Evolutionary conservation across 2,888 invertebrate genomes (phyloP), one percentile per base, ranked within the genome.

Genomic region (Thymelicus sylvestris): DNA sequence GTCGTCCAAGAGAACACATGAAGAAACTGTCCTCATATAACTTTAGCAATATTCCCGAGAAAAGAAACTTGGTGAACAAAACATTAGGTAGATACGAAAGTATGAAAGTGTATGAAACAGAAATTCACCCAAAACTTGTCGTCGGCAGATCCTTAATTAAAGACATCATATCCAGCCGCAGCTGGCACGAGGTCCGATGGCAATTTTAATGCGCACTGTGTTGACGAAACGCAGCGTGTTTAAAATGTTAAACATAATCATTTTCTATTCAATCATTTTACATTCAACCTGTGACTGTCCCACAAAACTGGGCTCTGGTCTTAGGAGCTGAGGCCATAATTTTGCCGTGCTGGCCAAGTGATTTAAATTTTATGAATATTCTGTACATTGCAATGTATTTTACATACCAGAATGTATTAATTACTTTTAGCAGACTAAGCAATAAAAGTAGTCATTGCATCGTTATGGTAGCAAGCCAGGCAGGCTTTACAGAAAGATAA

Each of bases 131-230:
- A 63, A 69, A 72, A 72, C 63, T 68, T 67, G 68, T 65, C 73
- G 74, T 71, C 67, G 73, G 72, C 71, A 75, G 75, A 72, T 71
- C 66, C 80, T 84, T 84, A 84, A 85, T 85, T 83, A 84, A 80
- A 80, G 79, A 78, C 81, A 80, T 82, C 83, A 81, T 77, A 81
- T 78, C 79, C 77, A 81, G 77, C 76, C 73, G 72, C 75, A 81
- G 80, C 74, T 79, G 80, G 75, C 71, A 74, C 63, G 67, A 72
- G 73, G 62, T 70, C 69, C 64, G n/a, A 64, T 69, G 57, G 57
- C 19, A 52, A 50, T 65, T 65, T n/a, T 12, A 6, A 39, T 47
- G n/a, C 38, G 19, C 63, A 64, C 63, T 59, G 39, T 6, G 41
- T 7, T 0, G 10, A 39, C 3, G 41, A 63, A 68, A 48, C 68